phyloP scores from a whole-genome alignment of 2,797 vertebrate species.

The Geotrypetes seraphini region DNA sequence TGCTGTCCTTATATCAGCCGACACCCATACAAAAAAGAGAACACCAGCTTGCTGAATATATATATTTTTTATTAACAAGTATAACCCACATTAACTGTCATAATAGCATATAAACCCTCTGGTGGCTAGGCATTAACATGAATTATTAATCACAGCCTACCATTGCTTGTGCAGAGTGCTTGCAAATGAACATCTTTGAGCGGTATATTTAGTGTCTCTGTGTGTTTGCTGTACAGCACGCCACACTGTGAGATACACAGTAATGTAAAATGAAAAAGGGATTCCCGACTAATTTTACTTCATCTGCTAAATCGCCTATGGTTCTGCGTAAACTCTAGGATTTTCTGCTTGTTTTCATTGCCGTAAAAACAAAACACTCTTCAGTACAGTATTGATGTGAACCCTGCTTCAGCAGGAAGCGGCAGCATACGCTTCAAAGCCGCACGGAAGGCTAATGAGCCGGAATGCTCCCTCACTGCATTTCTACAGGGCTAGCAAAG shows the following conservation, averaged over 20 bases:
- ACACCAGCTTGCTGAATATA: constrained; percentile 8
- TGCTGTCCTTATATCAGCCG: background rate
- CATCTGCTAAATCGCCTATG: background rate
- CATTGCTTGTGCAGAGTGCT: background rate
- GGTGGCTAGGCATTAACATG: constrained; percentile 4
- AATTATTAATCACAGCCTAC: constrained; percentile 10
- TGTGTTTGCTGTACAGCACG: background rate
- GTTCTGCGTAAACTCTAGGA: background rate
- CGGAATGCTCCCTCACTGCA: background rate
- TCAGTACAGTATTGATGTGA: too few species aligned
- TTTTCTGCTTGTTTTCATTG: background rate
- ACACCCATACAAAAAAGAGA: background rate
- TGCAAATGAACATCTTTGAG: constrained; percentile 2
- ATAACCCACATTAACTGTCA: constrained; percentile 5
- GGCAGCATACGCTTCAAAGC: background rate
- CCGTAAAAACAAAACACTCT: background rate
- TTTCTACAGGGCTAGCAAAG: background rate
- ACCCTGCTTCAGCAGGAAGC: background rate
- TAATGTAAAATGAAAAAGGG: rapidly evolving
- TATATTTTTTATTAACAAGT: constrained; percentile 1
- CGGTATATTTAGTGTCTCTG: background rate
- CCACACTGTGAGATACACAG: rapidly evolving
- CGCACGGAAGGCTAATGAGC: background rate
- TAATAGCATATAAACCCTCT: constrained; percentile 2
- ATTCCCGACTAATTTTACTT: background rate